Evolutionary conservation across 2,888 invertebrate genomes (phyloP).

Genomic region (Bembecia ichneumoniformis): DNA sequence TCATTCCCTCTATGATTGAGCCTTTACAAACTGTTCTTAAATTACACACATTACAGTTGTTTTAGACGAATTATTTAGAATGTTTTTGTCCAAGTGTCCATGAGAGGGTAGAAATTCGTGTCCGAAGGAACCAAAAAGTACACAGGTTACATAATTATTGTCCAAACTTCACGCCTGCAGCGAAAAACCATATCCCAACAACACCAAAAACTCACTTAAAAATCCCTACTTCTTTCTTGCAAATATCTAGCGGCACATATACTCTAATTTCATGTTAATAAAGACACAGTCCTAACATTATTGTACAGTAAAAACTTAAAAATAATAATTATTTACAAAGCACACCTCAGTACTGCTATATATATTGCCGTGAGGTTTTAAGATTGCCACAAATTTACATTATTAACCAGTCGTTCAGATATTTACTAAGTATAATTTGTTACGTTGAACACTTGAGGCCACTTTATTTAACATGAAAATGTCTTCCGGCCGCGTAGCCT

Average conservation of each 20-base stretch:
- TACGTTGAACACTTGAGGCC: slow-evolving; percentile 59
- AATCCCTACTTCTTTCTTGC: not conserved
- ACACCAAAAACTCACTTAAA: not conserved
- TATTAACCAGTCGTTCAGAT: slow-evolving; percentile 31
- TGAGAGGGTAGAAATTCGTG: too few relatives aligned
- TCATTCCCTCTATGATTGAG: too few relatives aligned
- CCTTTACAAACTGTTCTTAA: too few relatives aligned
- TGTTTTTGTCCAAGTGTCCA: too few relatives aligned
- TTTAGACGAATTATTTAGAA: too few relatives aligned
- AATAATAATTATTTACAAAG: slow-evolving; percentile 63
- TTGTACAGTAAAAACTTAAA: slow-evolving; percentile 62
- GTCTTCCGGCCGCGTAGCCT: too few relatives aligned
- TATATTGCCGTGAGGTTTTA: slow-evolving; percentile 35
- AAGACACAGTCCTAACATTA: slow-evolving; percentile 38
- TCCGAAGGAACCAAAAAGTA: slow-evolving; percentile 14
- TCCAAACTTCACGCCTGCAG: slow-evolving; percentile 64
- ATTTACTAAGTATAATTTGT: slow-evolving; percentile 12
- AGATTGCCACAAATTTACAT: slow-evolving; percentile 33
- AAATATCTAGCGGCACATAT: slow-evolving; percentile 6
- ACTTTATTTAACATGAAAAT: slow-evolving; percentile 7
- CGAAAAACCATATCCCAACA: slow-evolving; percentile 23
- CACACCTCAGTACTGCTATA: slow-evolving; percentile 33
- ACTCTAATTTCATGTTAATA: slow-evolving; percentile 22
- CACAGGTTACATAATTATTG: slow-evolving; percentile 53
- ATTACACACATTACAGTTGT: too few relatives aligned